Evolutionary conservation across 1,140 invertebrate genomes (phyloP).

Genomic region (Hestina assimilis): DNA sequence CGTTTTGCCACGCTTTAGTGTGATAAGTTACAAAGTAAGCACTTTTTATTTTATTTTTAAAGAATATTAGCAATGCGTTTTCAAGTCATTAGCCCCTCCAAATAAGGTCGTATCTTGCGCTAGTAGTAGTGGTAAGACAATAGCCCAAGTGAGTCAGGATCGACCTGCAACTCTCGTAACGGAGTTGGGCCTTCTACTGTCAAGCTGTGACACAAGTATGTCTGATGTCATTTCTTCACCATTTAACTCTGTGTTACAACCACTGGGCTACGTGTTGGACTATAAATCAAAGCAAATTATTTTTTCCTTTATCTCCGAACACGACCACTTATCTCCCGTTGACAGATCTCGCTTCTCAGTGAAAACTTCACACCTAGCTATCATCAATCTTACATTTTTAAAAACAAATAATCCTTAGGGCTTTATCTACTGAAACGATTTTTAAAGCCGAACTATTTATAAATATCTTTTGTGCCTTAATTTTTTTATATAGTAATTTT

Average conservation of each 20-base stretch:
- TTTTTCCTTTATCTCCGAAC: slow-evolving; percentile 20
- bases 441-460: not conserved
- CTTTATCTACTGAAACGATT: slow-evolving; percentile 9
- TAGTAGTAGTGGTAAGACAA: too few species aligned
- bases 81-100: too few species aligned
- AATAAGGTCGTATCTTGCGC: too few species aligned
- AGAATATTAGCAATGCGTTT: too few species aligned
- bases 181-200: too few species aligned
- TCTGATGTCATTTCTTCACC: too few species aligned
- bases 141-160: too few species aligned
- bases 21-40: too few species aligned
- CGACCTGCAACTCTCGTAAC: too few species aligned
- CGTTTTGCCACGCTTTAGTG: too few species aligned
- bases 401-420: slow-evolving; percentile 51
- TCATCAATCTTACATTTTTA: slow-evolving; percentile 62
- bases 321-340: slow-evolving; percentile 30
- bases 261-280: not conserved
- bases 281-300: slow-evolving; percentile 22
- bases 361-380: slow-evolving; percentile 58
- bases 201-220: too few species aligned
- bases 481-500: not conserved
- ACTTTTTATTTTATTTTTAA: too few species aligned
- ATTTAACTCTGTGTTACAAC: not conserved
- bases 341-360: slow-evolving; percentile 30
- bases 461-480: not conserved